Evolutionary conservation across 1,140 invertebrate species (phyloP), one percentile per base, ranked within the genome.

Genomic region (Cryptotermes secundus): DNA sequence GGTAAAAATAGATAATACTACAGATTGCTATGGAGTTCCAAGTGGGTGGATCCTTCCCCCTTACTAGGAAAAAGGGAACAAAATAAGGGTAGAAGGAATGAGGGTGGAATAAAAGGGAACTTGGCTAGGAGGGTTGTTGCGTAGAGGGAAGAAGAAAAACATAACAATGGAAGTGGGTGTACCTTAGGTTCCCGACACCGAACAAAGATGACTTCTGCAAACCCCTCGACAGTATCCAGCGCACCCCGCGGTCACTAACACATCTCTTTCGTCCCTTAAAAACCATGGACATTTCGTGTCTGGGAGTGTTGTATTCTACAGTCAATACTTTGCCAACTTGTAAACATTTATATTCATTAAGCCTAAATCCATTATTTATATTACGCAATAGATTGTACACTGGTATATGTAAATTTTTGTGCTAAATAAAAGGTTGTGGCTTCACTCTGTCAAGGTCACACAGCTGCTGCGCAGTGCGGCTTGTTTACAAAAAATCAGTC

Each of bases 91-190:
- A 22, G 53, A 16, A 24, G 19, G 53, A 59, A 59, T 59, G 19
- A 59, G 53, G 59, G n/a, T 7, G 6, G 59, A 31, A 72, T 31
- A 14, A 72, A 72, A 31, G 59, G 59, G n/a, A 72, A 72, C 26
- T 72, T 72, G 26, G 59, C 59, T 26, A n/a, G 59, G 4, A n/a
- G 59, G 59, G 26, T 10, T 3, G 9, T 59, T 26, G 59, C n/a
- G 4, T 26, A 72, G 31, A 31, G 59, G 59, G 59, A 31, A n/a
- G 26, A n/a, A 72, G 26, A n/a, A 72, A 72, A 72, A 72, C 26
- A 14, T n/a, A 72, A 72, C 59, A 72, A 72, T 72, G 26, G 59
- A 72, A 72, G 59, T 72, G 59, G 59, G 59, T 72, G 59, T 72
- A 31, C 3, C 59, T 26, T 14, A 31, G 59, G 59, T 16, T 72